Evolutionary conservation across 2,888 invertebrate species (phyloP).

Genomic region (Tuta absoluta): DNA sequence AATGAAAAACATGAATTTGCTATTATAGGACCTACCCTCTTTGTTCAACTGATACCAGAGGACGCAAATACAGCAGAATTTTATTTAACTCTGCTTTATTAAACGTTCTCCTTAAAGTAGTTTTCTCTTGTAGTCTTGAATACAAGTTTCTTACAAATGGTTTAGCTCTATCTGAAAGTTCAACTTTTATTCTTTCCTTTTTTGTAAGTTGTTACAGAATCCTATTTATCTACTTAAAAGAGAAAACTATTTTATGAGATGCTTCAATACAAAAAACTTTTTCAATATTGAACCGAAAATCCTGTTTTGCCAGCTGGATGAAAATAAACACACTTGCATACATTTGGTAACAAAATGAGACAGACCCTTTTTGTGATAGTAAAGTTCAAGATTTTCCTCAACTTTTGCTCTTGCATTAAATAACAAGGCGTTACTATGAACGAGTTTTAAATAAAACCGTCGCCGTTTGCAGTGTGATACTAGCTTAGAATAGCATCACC

Average conservation of each 20-base stretch:
- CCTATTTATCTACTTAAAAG: neutral
- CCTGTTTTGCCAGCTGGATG: neutral
- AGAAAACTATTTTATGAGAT: neutral
- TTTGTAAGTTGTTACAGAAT: neutral
- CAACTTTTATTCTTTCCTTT: neutral
- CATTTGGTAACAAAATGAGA: constrained; percentile 4
- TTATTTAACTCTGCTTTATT: neutral
- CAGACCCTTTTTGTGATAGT: neutral
- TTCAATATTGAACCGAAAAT: neutral
- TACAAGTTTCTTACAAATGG: neutral
- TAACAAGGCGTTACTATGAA: too few relatives aligned
- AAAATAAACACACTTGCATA: neutral
- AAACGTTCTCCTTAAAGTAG: neutral
- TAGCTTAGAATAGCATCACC: too few relatives aligned
- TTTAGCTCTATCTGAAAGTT: neutral
- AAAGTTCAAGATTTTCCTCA: neutral
- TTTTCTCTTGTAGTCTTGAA: neutral
- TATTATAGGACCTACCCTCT: neutral
- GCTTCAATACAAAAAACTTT: neutral
- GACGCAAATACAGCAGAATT: neutral
- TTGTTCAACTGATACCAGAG: neutral
- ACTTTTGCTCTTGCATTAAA: neutral
- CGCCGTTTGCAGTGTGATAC: too few relatives aligned
- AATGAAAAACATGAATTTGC: neutral
- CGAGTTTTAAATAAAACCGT: too few relatives aligned